Evolutionary conservation across 2,113 vertebrate species (phyloP), one percentile per base, ranked within the genome.

Genomic region (Protomyctophum bolini): DNA sequence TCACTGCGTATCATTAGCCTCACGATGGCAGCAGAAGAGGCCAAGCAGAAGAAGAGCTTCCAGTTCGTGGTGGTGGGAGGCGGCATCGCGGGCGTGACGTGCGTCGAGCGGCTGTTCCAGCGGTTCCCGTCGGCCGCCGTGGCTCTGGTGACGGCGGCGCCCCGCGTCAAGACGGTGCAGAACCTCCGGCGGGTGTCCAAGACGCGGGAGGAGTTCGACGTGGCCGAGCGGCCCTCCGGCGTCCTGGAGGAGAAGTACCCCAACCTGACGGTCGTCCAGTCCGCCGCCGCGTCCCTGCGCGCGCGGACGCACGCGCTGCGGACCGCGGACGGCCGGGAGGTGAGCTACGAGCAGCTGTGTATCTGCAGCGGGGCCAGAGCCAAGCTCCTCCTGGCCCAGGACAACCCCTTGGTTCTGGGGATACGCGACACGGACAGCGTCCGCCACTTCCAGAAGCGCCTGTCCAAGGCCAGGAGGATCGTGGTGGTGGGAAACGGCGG

Each of bases 391-490:
- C 91, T 99, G 14, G 83, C 71, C 14, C 86, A 92, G 75, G 93
- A 92, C 66, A 96, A 95, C 64, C 94, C 95, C 0, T 91, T 94
- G 8, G 94, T 99, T 0, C 83, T 99, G 73, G 98, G 98, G 52
- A 98, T 99, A 83, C 93, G 97, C 2, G 98, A 99, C 86, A 99
- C 97, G 41, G 97, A 99, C 89, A 99, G 97, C 6, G 96, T 93
- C 15, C 91, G 95, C 97, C 95, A 95, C 70, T 96, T 99, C 84
- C 97, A 99, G 91, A 97, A 95, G 83, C 90, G 87, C 29, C 90
- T 99, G 77, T 90, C 89, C 21, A 90, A 85, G 68, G 95, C 98
- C 33, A 95, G 92, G 81, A 94, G 95, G 80, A 94, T 99, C n/a
- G 83, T 94, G 58, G 92, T 99, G 4, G 87, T 98, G 47, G 97